Conservation (phyloP, 2,797 vertebrate species). For the Steatocranus sp. region DNA sequence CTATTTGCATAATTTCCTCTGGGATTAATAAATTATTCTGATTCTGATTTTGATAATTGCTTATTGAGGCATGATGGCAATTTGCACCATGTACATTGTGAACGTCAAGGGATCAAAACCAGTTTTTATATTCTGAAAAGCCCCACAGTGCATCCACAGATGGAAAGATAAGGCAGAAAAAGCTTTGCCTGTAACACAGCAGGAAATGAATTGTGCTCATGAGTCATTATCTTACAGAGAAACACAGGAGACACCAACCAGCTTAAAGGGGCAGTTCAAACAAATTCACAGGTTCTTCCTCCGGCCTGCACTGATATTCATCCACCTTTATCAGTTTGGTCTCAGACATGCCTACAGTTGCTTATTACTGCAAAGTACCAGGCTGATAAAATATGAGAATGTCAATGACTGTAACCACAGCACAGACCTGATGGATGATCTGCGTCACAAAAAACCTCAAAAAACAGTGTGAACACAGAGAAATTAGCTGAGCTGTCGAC, state of each 20-base stretch:
- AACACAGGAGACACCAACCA: not conserved
- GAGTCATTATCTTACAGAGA: not conserved
- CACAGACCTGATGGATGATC: not conserved
- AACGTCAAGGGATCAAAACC: not conserved
- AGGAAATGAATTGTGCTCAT: not conserved
- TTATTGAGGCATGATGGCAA: not conserved
- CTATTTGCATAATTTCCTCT: not conserved
- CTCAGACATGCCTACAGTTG: rapidly evolving
- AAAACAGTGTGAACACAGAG: not conserved
- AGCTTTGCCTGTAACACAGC: conserved; percentile 10
- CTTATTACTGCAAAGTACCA: not conserved
- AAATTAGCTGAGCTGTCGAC: not conserved
- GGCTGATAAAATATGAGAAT: not conserved
- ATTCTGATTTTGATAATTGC: not conserved
- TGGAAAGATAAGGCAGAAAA: not conserved
- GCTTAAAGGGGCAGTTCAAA: not conserved
- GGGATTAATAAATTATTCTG: not conserved
- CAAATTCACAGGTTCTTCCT: not conserved
- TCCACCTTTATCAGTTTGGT: not conserved
- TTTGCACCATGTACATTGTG: not conserved
- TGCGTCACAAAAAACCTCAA: not conserved
- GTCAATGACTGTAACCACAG: not conserved
- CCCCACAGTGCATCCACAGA: rapidly evolving
- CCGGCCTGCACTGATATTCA: not conserved
- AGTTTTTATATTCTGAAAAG: not conserved